Evolutionary conservation across 2,888 invertebrate genomes (phyloP).

Genomic region (Noctua fimbriata): DNA sequence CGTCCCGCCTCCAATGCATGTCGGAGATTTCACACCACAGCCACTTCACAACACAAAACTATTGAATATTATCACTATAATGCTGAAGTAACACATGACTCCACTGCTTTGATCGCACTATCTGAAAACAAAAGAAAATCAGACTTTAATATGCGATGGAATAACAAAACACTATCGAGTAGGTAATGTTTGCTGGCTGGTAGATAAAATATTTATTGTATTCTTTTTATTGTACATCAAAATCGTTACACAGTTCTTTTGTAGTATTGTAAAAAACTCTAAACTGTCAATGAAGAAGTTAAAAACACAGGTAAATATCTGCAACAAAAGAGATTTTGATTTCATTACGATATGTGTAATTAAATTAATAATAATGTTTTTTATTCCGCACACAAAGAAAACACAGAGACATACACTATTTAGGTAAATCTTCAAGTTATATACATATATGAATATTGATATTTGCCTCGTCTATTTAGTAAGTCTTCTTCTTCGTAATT

Average conservation of each 20-base stretch:
- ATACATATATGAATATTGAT: not conserved
- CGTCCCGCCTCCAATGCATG: conserved; percentile 75
- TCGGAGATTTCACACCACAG: conserved; percentile 73
- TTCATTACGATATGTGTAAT: not conserved
- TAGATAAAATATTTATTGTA: not conserved
- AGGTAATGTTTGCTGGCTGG: not conserved
- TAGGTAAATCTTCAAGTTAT: not conserved
- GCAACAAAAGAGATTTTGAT: not conserved
- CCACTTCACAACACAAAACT: conserved; percentile 71
- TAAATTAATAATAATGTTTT: not conserved
- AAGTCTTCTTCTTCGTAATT: not conserved
- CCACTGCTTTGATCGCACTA: conserved; percentile 51
- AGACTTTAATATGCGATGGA: not conserved
- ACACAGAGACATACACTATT: not conserved
- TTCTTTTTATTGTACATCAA: not conserved
- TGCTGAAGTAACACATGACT: conserved; percentile 82
- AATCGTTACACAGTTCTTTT: not conserved
- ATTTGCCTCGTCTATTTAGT: not conserved
- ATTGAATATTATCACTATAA: conserved; percentile 84
- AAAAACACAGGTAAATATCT: not conserved
- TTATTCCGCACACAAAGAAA: not conserved
- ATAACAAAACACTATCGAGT: not conserved
- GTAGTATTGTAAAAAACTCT: not conserved
- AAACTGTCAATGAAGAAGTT: not conserved
- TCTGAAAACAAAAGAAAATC: conserved; percentile 75